phyloP scores from a whole-genome alignment of 2,888 invertebrate species.

The Eretmocerus hayati region DNA sequence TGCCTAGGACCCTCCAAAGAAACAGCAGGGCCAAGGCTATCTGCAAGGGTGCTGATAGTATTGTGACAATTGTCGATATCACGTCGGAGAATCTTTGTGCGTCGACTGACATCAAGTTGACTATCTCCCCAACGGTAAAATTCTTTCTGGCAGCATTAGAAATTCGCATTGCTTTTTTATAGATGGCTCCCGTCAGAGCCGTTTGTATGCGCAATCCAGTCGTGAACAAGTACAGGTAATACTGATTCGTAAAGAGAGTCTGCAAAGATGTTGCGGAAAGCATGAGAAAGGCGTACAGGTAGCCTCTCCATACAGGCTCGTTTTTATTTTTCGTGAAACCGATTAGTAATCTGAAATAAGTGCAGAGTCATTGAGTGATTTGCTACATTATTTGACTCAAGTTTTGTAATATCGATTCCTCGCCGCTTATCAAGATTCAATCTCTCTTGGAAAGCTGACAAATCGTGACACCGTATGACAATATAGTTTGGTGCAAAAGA shows the following conservation, averaged over 20 bases:
- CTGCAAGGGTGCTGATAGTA: constrained; percentile 88
- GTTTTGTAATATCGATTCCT: too few relatives aligned
- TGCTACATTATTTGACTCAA: too few relatives aligned
- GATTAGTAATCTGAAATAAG: constrained; percentile 64
- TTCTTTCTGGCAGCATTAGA: constrained; percentile 74
- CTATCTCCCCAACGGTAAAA: constrained; percentile 84
- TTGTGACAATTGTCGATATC: constrained; percentile 77
- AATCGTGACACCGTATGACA: too few relatives aligned
- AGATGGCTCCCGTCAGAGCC: constrained; percentile 82
- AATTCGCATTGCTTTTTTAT: constrained; percentile 75
- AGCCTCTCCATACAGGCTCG: constrained; percentile 74
- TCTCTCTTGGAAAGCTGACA: too few relatives aligned
- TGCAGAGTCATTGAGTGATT: too few relatives aligned
- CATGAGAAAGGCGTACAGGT: constrained; percentile 69
- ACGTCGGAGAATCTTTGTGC: constrained; percentile 83
- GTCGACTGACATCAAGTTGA: constrained; percentile 87
- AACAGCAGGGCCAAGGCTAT: constrained; percentile 79
- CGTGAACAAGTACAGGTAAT: constrained; percentile 85
- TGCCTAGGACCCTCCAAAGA: constrained; percentile 75
- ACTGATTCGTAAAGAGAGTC: constrained; percentile 80
- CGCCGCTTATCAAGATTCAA: too few relatives aligned
- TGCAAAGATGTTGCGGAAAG: constrained; percentile 70
- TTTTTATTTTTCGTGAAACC: constrained; percentile 56
- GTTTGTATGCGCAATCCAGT: constrained; percentile 87
- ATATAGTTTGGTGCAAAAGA: too few relatives aligned